phyloP scores from a whole-genome alignment of 2,797 vertebrate species.

The Thunnus albacares region DNA sequence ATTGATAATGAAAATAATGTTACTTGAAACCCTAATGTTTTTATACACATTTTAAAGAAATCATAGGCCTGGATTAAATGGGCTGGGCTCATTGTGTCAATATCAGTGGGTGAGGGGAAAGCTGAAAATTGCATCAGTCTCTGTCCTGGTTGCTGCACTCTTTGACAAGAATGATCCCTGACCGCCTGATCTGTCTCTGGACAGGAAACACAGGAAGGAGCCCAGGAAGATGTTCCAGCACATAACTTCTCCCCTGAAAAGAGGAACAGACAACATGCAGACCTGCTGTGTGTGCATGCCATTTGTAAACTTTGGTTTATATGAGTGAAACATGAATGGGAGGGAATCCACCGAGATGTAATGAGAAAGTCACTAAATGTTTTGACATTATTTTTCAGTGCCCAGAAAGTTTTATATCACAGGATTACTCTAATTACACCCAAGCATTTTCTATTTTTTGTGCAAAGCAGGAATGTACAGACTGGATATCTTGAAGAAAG shows the following conservation, averaged over 20 bases:
- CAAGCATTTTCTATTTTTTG: background rate
- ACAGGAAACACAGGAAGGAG: conserved; percentile 94
- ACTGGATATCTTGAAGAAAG: background rate
- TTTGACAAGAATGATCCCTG: conserved; percentile 77
- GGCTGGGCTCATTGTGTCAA: background rate
- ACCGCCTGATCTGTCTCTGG: conserved; percentile 83
- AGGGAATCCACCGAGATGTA: background rate
- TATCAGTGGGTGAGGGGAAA: conserved; percentile 39
- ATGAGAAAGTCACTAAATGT: conserved; percentile 1
- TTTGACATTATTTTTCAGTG: background rate
- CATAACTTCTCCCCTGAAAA: conserved; percentile 93
- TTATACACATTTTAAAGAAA: background rate
- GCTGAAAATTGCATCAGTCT: conserved; percentile 68
- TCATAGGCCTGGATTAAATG: conserved; percentile 11
- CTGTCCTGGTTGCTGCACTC: conserved; percentile 57
- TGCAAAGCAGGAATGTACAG: background rate
- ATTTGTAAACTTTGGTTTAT: conserved; percentile 13
- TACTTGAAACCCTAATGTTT: background rate
- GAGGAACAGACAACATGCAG: conserved; percentile 77
- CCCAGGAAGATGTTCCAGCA: conserved; percentile 87
- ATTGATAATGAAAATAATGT: background rate
- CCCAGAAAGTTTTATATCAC: background rate
- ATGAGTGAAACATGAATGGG: conserved; percentile 27
- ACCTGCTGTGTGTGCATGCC: conserved; percentile 18
- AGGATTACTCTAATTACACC: background rate